Evolutionary conservation across 2,797 vertebrate genomes (phyloP).

Genomic region (Epinephelus malabaricus): DNA sequence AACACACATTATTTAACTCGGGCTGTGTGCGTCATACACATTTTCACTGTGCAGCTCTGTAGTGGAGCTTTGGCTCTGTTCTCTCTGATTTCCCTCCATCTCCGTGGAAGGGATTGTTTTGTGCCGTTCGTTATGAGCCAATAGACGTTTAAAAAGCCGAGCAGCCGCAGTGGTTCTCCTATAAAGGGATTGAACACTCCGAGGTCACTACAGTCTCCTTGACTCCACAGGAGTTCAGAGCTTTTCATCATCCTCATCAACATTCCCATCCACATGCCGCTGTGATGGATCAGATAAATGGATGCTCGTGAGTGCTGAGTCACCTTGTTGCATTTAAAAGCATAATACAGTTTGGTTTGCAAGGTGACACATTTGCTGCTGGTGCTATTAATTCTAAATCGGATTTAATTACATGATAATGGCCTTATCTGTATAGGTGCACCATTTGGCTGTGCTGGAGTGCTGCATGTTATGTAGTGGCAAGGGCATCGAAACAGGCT

Average conservation of each 20-base stretch:
- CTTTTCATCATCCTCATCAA: conserved; percentile 45
- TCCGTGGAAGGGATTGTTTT: conserved; percentile 31
- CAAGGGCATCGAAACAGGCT: background rate
- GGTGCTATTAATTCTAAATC: background rate
- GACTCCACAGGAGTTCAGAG: conserved; percentile 47
- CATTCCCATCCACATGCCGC: conserved; percentile 51
- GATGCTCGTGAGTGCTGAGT: conserved; percentile 41
- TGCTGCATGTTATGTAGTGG: background rate
- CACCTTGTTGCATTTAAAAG: conserved; percentile 41
- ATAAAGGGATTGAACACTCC: conserved; percentile 8
- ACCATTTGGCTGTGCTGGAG: background rate
- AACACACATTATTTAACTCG: conserved; percentile 42
- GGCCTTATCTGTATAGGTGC: background rate
- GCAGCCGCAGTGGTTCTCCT: conserved; percentile 30
- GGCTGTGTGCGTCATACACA: conserved; percentile 66
- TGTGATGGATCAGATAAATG: conserved; percentile 33
- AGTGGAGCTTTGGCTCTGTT: conserved; percentile 33
- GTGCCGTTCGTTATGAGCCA: background rate
- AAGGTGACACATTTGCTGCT: conserved; percentile 29
- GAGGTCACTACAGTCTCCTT: conserved; percentile 70
- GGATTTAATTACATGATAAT: background rate
- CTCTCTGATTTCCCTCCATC: conserved; percentile 26
- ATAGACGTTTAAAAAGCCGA: conserved; percentile 8
- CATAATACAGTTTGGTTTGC: conserved; percentile 14
- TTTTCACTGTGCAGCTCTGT: conserved; percentile 44